Base-by-base conservation (phyloP, 1,140 invertebrate genomes). In the Leptinotarsa undecemlineata region DNA sequence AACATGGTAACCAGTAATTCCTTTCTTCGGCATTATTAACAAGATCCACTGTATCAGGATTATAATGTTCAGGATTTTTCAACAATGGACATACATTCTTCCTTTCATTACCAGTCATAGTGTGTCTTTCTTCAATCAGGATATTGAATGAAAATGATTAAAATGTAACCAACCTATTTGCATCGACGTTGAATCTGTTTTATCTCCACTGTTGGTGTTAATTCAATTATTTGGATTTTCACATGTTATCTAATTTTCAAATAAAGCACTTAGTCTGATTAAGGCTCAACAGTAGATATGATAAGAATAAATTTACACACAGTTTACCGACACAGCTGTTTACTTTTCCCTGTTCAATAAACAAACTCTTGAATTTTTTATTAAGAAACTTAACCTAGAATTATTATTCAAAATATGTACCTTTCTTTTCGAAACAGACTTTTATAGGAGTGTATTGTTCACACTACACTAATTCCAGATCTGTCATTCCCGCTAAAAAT, bases 1-100 rank as follows among this genome's bases (percentile, higher is more conserved):
- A 95, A 84, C 96, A 97, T 70, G 92, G 88, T 64, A 98, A 87
- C 97, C 97, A 99, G 86, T 98, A 98, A 77, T 93, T 90, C 80
- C 96, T 90, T 20, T 96, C 96, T 85, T 95, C 93, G 77, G 88
- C 87, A 86, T 98, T 95, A 81, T 91, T 88, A 66, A 93, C 91
- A 15, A 98, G 88, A 87, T 98, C 95, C 69, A 96, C 91, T 20
- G 94, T 95, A 85, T 98, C 96, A 19, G 96, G 95, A 83, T 91
- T 90, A 86, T 98, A 98, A 81, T 85, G 75, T 11, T 79, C 73
- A 26, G 84, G 85, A 82, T 88, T 83, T 75, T 84, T 79, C 68
- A 89, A 80, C 71, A 88, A 80, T 20, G 87, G 85, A 77, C 86
- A 87, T 48, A 84, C 72, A 73, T 74, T 77, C 51, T 78, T 76